phyloP scores from a whole-genome alignment of 2,113 vertebrate genomes.

The Okapia johnstoni region DNA sequence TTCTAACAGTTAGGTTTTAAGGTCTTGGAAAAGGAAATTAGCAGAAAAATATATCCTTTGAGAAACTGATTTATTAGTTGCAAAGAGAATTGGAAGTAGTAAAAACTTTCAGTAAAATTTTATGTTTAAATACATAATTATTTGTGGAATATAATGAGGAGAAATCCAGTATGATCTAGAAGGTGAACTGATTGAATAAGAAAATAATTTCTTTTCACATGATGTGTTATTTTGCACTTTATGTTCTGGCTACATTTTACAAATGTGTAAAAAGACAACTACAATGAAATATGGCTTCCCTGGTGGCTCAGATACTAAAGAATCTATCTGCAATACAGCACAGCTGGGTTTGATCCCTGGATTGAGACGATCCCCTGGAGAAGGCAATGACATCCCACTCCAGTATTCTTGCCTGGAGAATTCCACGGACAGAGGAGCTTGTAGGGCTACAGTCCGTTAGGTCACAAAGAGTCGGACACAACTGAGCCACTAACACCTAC shows the following conservation, averaged over 20 bases:
- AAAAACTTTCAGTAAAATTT: background rate
- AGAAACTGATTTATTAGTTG: background rate
- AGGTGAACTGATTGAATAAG: background rate
- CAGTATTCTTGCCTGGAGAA: background rate
- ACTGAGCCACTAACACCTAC: background rate
- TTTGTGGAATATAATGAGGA: background rate
- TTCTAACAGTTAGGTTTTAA: background rate
- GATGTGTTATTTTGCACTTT: background rate
- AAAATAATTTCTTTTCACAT: background rate
- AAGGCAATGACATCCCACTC: background rate
- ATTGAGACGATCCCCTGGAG: background rate
- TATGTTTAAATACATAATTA: background rate
- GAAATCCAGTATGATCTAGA: background rate
- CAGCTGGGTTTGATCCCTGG: background rate
- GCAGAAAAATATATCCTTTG: background rate
- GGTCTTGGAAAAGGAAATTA: background rate
- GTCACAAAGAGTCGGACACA: background rate
- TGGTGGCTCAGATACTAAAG: background rate
- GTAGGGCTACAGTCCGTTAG: rapidly evolving
- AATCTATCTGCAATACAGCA: background rate
- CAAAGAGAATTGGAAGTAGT: background rate
- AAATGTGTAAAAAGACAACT: background rate
- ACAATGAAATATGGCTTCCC: background rate
- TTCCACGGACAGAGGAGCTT: background rate
- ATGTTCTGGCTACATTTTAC: background rate